A percentile compares a stretch with the other conserved stretches of the same genome.
These are phyloP conservation scores for Vultur gryphus DNA, from an alignment of 2,797 vertebrate species.

Conservation along the genomic window DNA sequence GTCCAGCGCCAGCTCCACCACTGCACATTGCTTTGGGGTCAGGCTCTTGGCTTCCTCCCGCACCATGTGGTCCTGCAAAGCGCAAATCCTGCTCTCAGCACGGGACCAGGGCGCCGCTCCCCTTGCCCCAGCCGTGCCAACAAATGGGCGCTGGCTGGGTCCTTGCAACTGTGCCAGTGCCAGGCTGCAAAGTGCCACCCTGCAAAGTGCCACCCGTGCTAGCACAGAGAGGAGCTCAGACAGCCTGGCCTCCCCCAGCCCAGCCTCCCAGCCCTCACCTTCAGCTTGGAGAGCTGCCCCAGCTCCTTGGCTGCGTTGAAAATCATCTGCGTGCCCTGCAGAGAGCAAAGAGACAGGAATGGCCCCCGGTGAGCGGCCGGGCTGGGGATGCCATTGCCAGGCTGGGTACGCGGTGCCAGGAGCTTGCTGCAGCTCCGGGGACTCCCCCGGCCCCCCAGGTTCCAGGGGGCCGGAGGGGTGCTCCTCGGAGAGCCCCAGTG, in stretches of 20 bases:
- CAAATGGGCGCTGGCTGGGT: neutral
- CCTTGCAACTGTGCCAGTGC: neutral
- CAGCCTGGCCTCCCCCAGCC: neutral
- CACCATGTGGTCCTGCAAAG: conserved; percentile 93
- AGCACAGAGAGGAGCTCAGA: neutral
- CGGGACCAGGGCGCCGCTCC: neutral
- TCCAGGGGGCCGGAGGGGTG: neutral
- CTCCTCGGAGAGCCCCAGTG: neutral
- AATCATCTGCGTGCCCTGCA: conserved; percentile 96
- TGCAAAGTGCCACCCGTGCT: neutral
- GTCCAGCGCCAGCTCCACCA: conserved; percentile 94
- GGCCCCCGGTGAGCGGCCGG: fast-evolving
- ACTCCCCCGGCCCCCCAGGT: neutral
- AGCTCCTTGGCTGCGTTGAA: conserved; percentile 98
- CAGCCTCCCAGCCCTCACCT: conserved; percentile 74
- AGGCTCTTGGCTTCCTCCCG: conserved; percentile 96
- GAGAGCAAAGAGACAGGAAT: conserved; percentile 1
- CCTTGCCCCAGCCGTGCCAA: neutral
- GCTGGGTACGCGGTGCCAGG: neutral
- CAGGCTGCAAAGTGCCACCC: neutral
- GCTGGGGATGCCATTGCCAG: neutral
- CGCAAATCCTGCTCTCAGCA: neutral
- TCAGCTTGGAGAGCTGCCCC: conserved; percentile 96
- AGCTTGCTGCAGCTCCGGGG: neutral
- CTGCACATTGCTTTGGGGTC: conserved; percentile 95